Evolutionary conservation across 2,888 invertebrate species (phyloP).

Genomic region (Patella pellucida): DNA sequence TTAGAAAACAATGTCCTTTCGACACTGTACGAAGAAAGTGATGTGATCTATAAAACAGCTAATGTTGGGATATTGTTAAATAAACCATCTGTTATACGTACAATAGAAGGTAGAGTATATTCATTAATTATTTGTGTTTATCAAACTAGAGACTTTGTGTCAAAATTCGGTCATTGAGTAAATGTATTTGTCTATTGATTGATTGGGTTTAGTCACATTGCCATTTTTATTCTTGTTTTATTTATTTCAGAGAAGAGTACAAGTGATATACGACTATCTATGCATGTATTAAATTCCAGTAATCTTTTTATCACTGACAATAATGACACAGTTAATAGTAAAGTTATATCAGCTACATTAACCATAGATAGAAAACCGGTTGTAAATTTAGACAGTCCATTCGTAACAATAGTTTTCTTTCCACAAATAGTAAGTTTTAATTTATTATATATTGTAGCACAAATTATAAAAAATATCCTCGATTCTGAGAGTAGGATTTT

Average conservation of each 20-base stretch:
- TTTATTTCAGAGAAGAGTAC: not conserved
- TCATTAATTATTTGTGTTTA: too few relatives aligned
- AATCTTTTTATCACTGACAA: slow-evolving; percentile 14
- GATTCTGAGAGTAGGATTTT: too few relatives aligned
- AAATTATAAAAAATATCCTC: too few relatives aligned
- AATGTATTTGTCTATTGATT: too few relatives aligned
- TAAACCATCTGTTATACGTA: slow-evolving; percentile 18
- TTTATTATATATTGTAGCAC: not conserved
- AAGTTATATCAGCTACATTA: slow-evolving; percentile 35
- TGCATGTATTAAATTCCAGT: not conserved
- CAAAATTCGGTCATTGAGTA: too few relatives aligned
- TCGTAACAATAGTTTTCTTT: slow-evolving; percentile 42
- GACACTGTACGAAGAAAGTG: slow-evolving; percentile 17
- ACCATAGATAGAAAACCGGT: slow-evolving; percentile 32
- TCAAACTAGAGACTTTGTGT: too few relatives aligned
- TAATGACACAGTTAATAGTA: slow-evolving; percentile 18
- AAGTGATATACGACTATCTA: not conserved
- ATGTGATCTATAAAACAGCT: slow-evolving; percentile 22
- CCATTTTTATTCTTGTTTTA: not conserved
- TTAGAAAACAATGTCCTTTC: slow-evolving; percentile 16
- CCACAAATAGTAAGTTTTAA: slow-evolving; percentile 37
- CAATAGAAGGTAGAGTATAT: slow-evolving; percentile 12
- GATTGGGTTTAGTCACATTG: too few relatives aligned
- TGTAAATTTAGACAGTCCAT: slow-evolving; percentile 34
- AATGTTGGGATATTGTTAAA: slow-evolving; percentile 42